Evolutionary conservation across 2,113 vertebrate genomes (phyloP).

Genomic region (Ahaetulla prasina): DNA sequence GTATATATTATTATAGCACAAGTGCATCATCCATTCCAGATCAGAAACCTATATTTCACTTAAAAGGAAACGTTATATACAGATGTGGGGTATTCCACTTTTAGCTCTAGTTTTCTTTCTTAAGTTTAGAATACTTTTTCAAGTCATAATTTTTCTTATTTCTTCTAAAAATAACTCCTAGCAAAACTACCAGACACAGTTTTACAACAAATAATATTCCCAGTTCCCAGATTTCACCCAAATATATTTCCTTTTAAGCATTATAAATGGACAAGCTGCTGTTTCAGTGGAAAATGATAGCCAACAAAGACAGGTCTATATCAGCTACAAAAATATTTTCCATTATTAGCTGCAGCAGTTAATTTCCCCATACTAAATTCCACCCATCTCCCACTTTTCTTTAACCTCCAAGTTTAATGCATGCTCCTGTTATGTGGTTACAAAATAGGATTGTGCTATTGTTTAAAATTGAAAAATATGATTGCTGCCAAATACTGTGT

Average conservation of each 20-base stretch:
- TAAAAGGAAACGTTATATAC: neutral
- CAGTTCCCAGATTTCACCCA: neutral
- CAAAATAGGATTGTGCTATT: conserved; percentile 47
- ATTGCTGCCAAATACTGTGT: conserved; percentile 45
- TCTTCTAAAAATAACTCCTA: neutral
- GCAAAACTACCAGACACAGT: neutral
- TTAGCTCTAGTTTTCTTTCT: neutral
- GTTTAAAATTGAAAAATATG: conserved; percentile 52
- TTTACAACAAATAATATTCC: neutral
- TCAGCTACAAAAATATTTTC: neutral
- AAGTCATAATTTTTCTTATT: neutral
- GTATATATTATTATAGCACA: neutral
- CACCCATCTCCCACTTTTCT: neutral
- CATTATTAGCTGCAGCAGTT: neutral
- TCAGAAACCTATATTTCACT: neutral
- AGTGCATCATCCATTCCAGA: neutral
- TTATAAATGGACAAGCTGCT: neutral
- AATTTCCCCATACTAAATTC: neutral
- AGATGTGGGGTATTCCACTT: neutral
- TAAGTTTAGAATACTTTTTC: neutral
- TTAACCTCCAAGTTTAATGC: conserved; percentile 38
- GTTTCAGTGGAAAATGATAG: neutral
- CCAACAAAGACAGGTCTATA: neutral
- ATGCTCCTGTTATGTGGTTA: conserved; percentile 50
- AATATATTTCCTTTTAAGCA: neutral